These are phyloP conservation scores for Hydrolagus colliei DNA, from an alignment of 2,797 vertebrate genomes.

Conservation along the genomic window DNA sequence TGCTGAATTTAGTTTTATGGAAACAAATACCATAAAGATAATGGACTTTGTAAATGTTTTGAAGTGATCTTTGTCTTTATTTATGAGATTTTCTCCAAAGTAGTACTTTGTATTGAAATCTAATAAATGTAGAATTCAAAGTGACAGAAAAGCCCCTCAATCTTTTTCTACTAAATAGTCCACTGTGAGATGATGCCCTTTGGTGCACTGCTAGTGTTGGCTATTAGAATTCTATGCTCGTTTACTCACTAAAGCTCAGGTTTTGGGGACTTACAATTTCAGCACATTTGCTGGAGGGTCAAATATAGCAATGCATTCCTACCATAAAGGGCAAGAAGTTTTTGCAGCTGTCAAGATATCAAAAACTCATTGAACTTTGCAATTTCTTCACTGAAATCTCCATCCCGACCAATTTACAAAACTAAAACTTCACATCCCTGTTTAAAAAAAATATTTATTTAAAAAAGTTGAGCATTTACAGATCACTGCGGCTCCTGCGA, in stretches of 20 bases:
- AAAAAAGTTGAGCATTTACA: conserved; percentile 58
- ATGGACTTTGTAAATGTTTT: no score
- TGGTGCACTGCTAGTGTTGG: not conserved
- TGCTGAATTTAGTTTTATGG: no score
- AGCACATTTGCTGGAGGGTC: not conserved
- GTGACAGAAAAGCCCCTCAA: not conserved
- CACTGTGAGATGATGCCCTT: not conserved
- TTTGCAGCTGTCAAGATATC: conserved; percentile 5
- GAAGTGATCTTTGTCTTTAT: no score
- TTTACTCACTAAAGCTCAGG: not conserved
- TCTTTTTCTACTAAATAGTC: not conserved
- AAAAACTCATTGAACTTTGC: conserved; percentile 8
- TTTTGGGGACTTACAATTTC: not conserved
- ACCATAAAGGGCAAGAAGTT: not conserved
- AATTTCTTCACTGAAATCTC: conserved; percentile 27
- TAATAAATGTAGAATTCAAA: not conserved
- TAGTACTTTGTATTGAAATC: not conserved
- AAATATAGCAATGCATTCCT: not conserved
- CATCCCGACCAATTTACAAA: conserved; percentile 61
- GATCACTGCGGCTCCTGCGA: conserved; percentile 58
- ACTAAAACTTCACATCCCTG: conserved; percentile 76
- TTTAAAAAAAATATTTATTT: conserved; percentile 54
- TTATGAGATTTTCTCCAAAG: no score
- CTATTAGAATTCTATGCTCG: not conserved
- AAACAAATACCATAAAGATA: no score